Conservation (phyloP, 2,797 vertebrate species). For the Falco biarmicus region DNA sequence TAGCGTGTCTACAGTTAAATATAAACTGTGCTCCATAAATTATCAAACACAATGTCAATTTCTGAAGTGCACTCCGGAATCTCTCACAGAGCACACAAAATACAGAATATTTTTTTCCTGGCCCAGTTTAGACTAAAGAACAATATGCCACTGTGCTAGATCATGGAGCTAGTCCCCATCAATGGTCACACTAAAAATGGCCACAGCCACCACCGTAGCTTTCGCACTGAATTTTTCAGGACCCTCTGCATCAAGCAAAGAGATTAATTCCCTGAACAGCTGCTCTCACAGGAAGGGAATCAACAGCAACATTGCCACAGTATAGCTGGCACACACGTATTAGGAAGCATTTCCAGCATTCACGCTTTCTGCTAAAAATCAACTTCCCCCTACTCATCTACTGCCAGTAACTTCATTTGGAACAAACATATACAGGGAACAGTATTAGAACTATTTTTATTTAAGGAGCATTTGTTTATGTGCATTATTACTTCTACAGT, state of each 20-base stretch:
- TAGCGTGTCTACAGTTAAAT: constrained; percentile 68
- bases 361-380: constrained; percentile 59
- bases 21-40: constrained; percentile 66
- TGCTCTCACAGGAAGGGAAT: constrained; percentile 58
- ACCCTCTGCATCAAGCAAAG: constrained; percentile 2
- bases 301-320: constrained; percentile 37
- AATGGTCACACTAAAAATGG: not conserved
- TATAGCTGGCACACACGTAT: constrained; percentile 38
- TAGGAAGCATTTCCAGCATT: constrained; percentile 54
- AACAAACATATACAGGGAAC: constrained; percentile 34
- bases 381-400: constrained; percentile 65
- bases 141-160: constrained; percentile 8
- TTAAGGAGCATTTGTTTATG: constrained; percentile 44
- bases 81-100: constrained; percentile 22
- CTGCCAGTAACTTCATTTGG: constrained; percentile 56
- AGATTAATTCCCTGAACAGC: constrained; percentile 51
- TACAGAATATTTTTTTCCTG: constrained; percentile 44
- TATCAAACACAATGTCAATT: constrained; percentile 67
- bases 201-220: not conserved
- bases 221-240: not conserved
- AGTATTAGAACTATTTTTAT: constrained; percentile 57
- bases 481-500: not conserved
- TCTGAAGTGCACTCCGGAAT: constrained; percentile 53
- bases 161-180: not conserved
- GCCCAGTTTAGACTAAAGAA: constrained; percentile 56